A percentile compares a stretch with the other conserved stretches of the same genome.
Conservation (phyloP, 1,140 invertebrate species). For the Leptopilina clavipes region DNA sequence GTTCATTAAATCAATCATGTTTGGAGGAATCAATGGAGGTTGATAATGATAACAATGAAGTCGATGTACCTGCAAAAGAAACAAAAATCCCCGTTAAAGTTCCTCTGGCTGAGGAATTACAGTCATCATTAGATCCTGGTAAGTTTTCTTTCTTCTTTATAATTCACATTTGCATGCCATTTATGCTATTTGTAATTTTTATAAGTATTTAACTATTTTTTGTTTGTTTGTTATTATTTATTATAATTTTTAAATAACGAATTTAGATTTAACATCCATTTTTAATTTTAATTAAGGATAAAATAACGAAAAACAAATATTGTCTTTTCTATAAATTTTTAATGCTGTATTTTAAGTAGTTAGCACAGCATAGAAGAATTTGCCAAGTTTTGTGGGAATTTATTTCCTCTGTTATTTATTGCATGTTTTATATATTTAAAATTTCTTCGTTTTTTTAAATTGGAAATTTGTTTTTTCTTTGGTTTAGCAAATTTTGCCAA, state of each 20-base stretch:
- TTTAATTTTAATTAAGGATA: neutral
- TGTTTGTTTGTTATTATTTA: no score
- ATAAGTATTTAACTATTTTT: no score
- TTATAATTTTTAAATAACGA: no score
- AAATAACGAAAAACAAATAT: neutral
- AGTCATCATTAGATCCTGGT: constrained; percentile 66
- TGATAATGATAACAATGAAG: constrained; percentile 63
- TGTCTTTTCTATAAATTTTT: neutral
- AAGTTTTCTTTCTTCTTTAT: constrained; percentile 48
- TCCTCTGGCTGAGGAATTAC: constrained; percentile 61
- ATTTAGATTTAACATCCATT: no score
- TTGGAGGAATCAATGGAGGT: constrained; percentile 58
- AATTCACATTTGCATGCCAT: constrained; percentile 36
- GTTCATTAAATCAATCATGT: neutral
- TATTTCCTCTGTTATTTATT: neutral
- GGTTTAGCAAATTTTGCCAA: neutral
- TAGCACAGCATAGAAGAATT: constrained; percentile 8
- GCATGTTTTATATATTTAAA: no score
- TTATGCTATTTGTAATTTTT: no score
- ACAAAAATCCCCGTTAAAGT: constrained; percentile 56
- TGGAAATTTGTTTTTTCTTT: no score
- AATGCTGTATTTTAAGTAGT: constrained; percentile 12
- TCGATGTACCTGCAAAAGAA: constrained; percentile 55
- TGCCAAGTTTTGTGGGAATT: neutral
- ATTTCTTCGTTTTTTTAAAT: no score